Evolutionary conservation across 2,113 vertebrate species (phyloP), one percentile per base, ranked within the genome.

Genomic region (Protomyctophum bolini): DNA sequence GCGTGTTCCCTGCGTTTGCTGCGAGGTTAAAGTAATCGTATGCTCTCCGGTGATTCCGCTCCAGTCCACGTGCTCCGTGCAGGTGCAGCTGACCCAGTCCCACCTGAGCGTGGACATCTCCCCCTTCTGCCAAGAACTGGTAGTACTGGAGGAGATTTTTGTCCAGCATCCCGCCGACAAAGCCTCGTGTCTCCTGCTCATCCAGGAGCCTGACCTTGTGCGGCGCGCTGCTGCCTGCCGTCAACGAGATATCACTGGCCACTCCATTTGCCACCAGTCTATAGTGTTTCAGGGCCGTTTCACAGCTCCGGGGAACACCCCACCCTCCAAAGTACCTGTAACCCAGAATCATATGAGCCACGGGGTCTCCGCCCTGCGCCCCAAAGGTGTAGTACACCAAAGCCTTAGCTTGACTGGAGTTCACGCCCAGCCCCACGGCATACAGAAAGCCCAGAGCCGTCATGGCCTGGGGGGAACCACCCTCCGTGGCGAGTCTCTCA

Each of bases 91-190:
- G 98, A 29, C 97, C 98, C 48, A 99, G 94, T 21, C 98, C 98
- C 84, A 99, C 97, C 96, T 99, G 98, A 33, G 98, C 98, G 87
- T 99, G 98, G n/a, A 99, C 95, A 12, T 99, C 98, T 66, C 98
- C 98, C 60, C 99, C 99, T 88, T 99, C 97, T 59, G 98, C 98
- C 75, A 99, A 89, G 78, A 99, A 99, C 87, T 98, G 97, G 68
- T 99, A 99, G 89, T 99, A 99, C 66, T 99, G 98, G 88, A 99
- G 98, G 68, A 99, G 91, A 75, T 99, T 97, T 86, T 99, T 97
- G 87, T 99, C 98, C 54, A 99, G 87, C 97, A 98, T 98, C 2
- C 96, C 97, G 69, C 95, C 98, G 84, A 95, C 94, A 82, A 96
- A 96, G 52, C 98, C 98, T 0, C 97, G 96, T 84, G 96, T 98